Base-by-base conservation (phyloP, 2,888 invertebrate species). In the Vandiemenella viatica region DNA sequence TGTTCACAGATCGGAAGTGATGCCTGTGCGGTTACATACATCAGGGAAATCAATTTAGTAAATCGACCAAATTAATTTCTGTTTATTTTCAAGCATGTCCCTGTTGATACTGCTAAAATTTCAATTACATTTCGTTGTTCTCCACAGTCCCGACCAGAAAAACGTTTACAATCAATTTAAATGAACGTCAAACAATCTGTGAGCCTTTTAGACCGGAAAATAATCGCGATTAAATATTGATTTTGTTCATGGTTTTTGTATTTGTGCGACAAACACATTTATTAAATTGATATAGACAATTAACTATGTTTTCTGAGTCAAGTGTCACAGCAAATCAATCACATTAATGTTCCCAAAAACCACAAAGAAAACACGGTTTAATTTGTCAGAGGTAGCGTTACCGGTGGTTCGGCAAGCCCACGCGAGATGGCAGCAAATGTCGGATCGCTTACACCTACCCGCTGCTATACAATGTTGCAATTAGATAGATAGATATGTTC, bases 251-350 rank as follows among this genome's bases (percentile, higher is more conserved):
- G 19, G 19, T 13, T 10, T n/a, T n/a, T n/a, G 22, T 53, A 50
- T 50, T 46, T 44, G 49, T 45, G 45, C 46, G n/a, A n/a, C n/a
- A 48, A 46, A 50, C 48, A 46, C 50, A 53, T 53, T 52, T 53
- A 53, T 50, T 50, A 53, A 53, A 53, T 53, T 53, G 53, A 50
- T 51, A 46, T 38, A 46, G 43, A 48, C 53, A 53, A 53, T 53
- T 53, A 50, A 46, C 45, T 46, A 38, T 37, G 45, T 46, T 45
- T 51, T 41, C 43, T 45, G 32, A 50, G 37, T 42, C 43, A 20
- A 18, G 46, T 19, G 44, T 17, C 19, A 23, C 18, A n/a, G 15
- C 38, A 48, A 37, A 44, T 37, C 38, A 37, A 44, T 38, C 38
- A 44, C 20, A 44, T 48, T 44, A 38, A 40, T 40, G 49, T 45